phyloP scores from a whole-genome alignment of 2,797 vertebrate species.

The Epinephelus malabaricus region DNA sequence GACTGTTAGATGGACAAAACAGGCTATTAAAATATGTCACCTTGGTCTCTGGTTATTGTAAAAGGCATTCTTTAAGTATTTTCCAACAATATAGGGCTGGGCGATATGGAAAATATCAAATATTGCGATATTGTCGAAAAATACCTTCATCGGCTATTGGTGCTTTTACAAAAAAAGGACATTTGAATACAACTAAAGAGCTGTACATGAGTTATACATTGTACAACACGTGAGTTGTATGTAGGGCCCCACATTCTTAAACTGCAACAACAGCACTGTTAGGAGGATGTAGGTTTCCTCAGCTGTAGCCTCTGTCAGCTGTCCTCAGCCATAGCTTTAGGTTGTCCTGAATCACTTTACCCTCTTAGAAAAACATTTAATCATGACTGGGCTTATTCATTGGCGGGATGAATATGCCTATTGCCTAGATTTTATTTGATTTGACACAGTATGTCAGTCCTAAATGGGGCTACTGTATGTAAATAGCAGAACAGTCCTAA shows the following conservation, averaged over 20 bases:
- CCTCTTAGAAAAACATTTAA: conserved; percentile 1
- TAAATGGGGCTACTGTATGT: conserved; percentile 43
- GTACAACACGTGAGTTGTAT: not conserved
- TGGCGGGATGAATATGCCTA: conserved; percentile 22
- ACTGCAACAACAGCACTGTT: not conserved
- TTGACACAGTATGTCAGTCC: conserved; percentile 4
- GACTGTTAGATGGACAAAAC: not conserved
- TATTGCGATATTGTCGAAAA: too few relatives aligned
- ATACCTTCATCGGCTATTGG: too few relatives aligned
- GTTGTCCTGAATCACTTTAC: conserved; percentile 24
- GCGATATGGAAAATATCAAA: too few relatives aligned
- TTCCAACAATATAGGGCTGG: too few relatives aligned
- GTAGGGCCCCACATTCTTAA: not conserved
- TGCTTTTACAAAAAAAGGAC: too few relatives aligned
- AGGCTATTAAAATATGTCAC: not conserved
- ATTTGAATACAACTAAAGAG: too few relatives aligned
- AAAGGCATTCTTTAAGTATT: not conserved
- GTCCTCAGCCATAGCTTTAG: conserved; percentile 11
- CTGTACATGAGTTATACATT: not conserved
- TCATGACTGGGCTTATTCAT: conserved; percentile 44
- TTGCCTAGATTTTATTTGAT: conserved; percentile 32
- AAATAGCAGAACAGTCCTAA: not conserved
- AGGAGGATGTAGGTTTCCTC: conserved; percentile 2
- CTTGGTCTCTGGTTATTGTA: not conserved
- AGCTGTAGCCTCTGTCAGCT: conserved; percentile 5